Conservation (phyloP, 2,113 vertebrate genomes). For the Echinops telfairi region DNA sequence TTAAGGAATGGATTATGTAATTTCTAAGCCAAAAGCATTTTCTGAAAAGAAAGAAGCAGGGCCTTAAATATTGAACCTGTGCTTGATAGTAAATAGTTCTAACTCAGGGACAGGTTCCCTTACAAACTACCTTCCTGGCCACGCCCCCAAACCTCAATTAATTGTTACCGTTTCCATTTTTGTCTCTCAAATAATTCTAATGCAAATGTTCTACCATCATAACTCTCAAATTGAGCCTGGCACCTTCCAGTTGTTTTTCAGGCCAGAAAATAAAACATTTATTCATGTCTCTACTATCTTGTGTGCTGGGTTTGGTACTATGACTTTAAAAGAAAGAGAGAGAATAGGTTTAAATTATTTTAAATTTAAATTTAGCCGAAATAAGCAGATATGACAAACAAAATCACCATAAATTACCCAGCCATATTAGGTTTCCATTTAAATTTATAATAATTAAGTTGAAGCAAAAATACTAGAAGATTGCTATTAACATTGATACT, state of each 20-base stretch:
- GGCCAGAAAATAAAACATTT: constrained; percentile 27
- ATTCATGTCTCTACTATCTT: neutral
- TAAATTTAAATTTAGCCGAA: constrained; percentile 36
- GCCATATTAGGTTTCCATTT: constrained; percentile 28
- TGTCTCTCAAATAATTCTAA: neutral
- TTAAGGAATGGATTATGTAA: constrained; percentile 10
- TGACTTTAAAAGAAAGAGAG: neutral
- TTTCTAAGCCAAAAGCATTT: constrained; percentile 33
- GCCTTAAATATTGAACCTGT: neutral
- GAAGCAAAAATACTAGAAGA: neutral
- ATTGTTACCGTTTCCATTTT: neutral
- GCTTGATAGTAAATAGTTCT: neutral
- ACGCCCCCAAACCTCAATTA: neutral
- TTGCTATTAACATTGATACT: neutral
- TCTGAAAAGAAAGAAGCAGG: constrained; percentile 48
- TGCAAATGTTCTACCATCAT: neutral
- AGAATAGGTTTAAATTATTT: neutral
- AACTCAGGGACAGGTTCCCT: neutral
- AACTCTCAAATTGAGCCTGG: neutral
- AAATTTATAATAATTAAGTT: neutral
- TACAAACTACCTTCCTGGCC: neutral
- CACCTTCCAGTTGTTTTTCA: neutral
- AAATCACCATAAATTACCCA: neutral
- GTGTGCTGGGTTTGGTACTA: neutral
- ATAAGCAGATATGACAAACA: neutral